Evolutionary conservation across 1,140 invertebrate species (phyloP).

Genomic region (Cyclargus thomasi): DNA sequence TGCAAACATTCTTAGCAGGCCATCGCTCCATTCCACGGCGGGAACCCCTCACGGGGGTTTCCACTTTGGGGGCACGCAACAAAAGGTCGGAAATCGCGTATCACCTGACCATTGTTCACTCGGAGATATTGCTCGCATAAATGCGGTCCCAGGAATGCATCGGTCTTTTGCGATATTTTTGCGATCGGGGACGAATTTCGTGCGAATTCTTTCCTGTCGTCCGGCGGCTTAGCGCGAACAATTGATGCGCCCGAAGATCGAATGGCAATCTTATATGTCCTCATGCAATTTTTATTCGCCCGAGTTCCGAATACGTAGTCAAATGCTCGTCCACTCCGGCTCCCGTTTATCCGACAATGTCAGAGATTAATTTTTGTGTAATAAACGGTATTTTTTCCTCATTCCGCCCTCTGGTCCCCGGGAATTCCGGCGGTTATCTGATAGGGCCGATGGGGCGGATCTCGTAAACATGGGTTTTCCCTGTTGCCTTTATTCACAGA

Average conservation of each 20-base stretch:
- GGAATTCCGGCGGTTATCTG: background rate
- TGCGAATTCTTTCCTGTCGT: constrained; percentile 38
- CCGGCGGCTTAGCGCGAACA: too few relatives aligned
- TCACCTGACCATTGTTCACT: constrained; percentile 33
- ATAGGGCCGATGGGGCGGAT: background rate
- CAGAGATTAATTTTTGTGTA: too few relatives aligned
- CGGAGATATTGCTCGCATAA: constrained; percentile 53
- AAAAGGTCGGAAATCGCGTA: constrained; percentile 37
- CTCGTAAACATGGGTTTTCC: constrained; percentile 8
- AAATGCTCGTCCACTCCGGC: too few relatives aligned
- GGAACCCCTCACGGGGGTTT: constrained; percentile 18
- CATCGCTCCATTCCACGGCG: constrained; percentile 54
- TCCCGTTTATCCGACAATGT: too few relatives aligned
- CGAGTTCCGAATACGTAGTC: too few relatives aligned
- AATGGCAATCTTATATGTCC: too few relatives aligned
- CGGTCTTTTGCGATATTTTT: constrained; percentile 64
- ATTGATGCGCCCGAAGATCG: too few relatives aligned
- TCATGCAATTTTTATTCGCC: too few relatives aligned
- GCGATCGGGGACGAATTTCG: constrained; percentile 46
- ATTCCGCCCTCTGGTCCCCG: background rate
- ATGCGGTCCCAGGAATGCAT: constrained; percentile 68
- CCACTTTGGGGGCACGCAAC: constrained; percentile 23
- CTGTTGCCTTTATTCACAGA: background rate
- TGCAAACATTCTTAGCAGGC: constrained; percentile 68
- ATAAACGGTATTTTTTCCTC: background rate